Evolutionary conservation across 2,113 vertebrate genomes (phyloP), one percentile per base, ranked within the genome.

Genomic region (Chloebia gouldiae): DNA sequence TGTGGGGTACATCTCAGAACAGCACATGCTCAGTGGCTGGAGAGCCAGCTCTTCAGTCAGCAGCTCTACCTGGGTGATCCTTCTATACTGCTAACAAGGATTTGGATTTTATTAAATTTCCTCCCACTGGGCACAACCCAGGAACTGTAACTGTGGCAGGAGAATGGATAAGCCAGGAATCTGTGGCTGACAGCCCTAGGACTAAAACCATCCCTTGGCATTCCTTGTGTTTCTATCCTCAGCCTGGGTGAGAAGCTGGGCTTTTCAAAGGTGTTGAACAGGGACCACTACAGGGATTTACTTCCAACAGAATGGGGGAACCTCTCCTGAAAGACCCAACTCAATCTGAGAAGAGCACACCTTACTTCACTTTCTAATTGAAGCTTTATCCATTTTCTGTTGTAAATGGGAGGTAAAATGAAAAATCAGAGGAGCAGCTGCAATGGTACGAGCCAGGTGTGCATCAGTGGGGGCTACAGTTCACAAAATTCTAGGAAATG

Each of bases 401-500:
- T 93, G 19, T 12, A 63, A 75, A 61, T 49, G 0, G 1, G 25
- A 61, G 35, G 13, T 40, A 19, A 81, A 73, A 50, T 6, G 42
- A 22, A 45, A 69, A 59, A 44, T 7, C 18, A 12, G 6, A 35
- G 39, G 47, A 28, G 16, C 9, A 33, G 40, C n/a, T 40, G 50
- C 0, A 5, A 35, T 30, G 50, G 18, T 1, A 6, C 2, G 1
- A 15, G 35, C 4, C 5, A 5, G 47, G 33, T 11, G 14, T 15
- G 10, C 20, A 31, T 30, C n/a, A 59, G 6, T 45, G 7, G 7
- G 51, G 9, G 30, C 11, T n/a, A 12, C 4, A 31, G 21, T 30
- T 53, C 24, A 75, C 16, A 68, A 35, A 68, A 60, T 33, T 23
- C 9, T 10, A 15, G 5, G 27, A 27, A 64, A 72, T 22, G 18